Percentiles rank a stretch among this genome's conserved stretches.
These are phyloP conservation scores for Lasioglossum albipes DNA, from an alignment of 1,140 invertebrate species.

Conservation along the genomic window DNA sequence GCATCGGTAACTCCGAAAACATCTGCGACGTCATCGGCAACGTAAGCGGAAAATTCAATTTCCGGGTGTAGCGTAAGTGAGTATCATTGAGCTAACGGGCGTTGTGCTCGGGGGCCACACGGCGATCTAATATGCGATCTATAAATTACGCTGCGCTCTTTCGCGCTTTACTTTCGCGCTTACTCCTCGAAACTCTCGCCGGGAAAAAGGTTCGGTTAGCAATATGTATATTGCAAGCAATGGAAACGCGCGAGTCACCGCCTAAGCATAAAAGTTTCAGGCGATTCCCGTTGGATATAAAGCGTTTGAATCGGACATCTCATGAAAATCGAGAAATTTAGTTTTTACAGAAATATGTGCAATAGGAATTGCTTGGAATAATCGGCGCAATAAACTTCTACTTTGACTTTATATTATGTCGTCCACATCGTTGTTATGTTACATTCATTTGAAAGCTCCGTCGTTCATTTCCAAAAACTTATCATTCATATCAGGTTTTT, in stretches of 20 bases:
- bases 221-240: not conserved
- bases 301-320: not conserved
- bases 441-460: too few relatives aligned
- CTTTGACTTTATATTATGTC: too few relatives aligned
- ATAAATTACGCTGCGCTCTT: not conserved
- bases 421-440: too few relatives aligned
- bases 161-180: not conserved
- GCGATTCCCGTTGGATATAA: not conserved
- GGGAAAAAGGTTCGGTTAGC: not conserved
- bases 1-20: not conserved
- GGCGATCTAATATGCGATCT: not conserved
- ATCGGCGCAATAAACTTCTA: too few relatives aligned
- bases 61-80: not conserved
- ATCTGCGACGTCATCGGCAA: not conserved
- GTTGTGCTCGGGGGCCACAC: not conserved
- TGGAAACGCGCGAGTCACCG: not conserved
- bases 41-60: slow-evolving; percentile 30
- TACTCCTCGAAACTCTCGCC: not conserved
- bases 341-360: too few relatives aligned
- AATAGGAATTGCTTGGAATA: too few relatives aligned
- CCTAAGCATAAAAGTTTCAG: not conserved
- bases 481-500: too few relatives aligned
- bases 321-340: too few relatives aligned
- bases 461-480: too few relatives aligned
- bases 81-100: not conserved